phyloP scores from a whole-genome alignment of 2,113 vertebrate genomes.

The Puffinus mauretanicus region DNA sequence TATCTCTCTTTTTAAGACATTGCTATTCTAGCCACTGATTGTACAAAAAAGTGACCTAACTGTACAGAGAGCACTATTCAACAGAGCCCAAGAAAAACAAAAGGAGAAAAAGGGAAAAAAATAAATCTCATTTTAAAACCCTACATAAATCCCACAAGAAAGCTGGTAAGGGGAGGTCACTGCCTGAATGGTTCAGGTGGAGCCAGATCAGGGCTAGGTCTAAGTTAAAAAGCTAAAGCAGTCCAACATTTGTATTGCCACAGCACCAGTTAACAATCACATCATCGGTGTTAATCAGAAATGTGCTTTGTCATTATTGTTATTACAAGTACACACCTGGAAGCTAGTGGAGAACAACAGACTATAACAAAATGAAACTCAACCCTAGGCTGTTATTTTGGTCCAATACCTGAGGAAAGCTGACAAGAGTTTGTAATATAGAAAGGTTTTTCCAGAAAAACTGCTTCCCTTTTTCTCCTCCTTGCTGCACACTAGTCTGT shows the following conservation, averaged over 20 bases:
- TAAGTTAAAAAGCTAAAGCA: background rate
- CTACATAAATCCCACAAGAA: background rate
- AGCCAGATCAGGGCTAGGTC: background rate
- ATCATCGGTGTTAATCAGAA: background rate
- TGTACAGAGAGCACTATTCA: background rate
- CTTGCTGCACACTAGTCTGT: background rate
- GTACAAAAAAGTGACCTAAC: background rate
- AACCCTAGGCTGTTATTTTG: background rate
- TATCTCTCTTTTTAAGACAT: background rate
- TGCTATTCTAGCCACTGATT: background rate
- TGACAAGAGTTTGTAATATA: background rate
- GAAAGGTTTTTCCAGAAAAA: background rate
- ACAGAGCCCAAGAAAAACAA: background rate
- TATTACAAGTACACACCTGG: background rate
- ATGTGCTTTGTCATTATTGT: background rate
- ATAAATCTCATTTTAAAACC: background rate
- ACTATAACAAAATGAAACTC: background rate
- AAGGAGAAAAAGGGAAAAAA: background rate
- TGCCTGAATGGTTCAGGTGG: background rate
- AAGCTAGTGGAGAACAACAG: background rate
- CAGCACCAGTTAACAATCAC: background rate
- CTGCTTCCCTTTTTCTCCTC: background rate
- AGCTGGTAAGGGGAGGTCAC: background rate
- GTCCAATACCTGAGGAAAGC: background rate
- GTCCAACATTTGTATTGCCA: background rate